Evolutionary conservation across 2,797 vertebrate genomes (phyloP).

Genomic region (Hyperoplus lanceolatus): DNA sequence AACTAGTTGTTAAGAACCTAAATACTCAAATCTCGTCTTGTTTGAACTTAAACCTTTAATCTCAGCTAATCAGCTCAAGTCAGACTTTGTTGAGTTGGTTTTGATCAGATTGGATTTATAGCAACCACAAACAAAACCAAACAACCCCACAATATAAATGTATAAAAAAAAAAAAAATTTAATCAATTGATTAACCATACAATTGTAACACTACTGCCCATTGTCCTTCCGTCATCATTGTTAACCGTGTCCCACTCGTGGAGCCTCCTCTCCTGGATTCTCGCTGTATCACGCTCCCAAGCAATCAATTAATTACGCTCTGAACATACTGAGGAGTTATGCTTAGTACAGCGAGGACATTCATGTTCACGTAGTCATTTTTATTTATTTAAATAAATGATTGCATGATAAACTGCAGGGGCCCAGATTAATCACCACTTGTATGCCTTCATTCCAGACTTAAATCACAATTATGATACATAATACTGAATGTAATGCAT

Average conservation of each 20-base stretch:
- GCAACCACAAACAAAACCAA: background rate
- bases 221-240: background rate
- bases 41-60: background rate
- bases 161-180: too few species aligned
- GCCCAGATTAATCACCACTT: slow-evolving; percentile 60
- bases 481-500: slow-evolving; percentile 77
- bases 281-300: background rate
- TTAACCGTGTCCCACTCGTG: background rate
- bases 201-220: background rate
- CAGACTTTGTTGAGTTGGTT: background rate
- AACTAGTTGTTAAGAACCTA: background rate
- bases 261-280: background rate
- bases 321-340: background rate
- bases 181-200: background rate
- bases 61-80: background rate
- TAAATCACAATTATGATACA: slow-evolving; percentile 82
- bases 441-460: slow-evolving; percentile 64
- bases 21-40: background rate
- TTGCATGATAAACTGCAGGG: slow-evolving; percentile 61
- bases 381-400: slow-evolving; percentile 54
- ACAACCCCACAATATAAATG: background rate
- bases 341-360: slow-evolving; percentile 24
- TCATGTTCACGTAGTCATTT: slow-evolving; percentile 10
- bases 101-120: background rate
- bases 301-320: slow-evolving; percentile 25